A percentile compares a stretch with the other conserved stretches of the same genome.
Conservation (phyloP, 2,797 vertebrate species). For the Enteromius afrohamiltoni region DNA sequence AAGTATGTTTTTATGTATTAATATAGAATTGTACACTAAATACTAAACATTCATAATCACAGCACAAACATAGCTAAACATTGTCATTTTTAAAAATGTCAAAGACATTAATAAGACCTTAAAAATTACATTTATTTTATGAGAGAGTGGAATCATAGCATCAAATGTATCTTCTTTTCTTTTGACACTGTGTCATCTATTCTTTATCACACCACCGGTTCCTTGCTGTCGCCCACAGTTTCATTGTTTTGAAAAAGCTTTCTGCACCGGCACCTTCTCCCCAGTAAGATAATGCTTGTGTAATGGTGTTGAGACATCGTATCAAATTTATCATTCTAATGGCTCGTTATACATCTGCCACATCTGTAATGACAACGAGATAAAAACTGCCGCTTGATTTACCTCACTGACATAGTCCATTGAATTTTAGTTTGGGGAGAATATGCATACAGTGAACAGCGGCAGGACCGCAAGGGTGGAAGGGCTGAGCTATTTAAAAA, state of each 20-base stretch:
- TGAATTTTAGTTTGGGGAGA: slow-evolving; percentile 70
- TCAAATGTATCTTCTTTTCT: slow-evolving; percentile 17
- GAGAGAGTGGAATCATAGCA: slow-evolving; percentile 2
- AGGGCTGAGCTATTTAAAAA: slow-evolving; percentile 68
- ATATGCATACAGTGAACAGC: slow-evolving; percentile 54
- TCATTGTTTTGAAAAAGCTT: slow-evolving; percentile 57
- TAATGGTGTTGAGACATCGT: slow-evolving; percentile 63
- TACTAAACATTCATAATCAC: background rate
- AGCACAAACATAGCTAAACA: background rate
- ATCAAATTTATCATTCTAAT: slow-evolving; percentile 72
- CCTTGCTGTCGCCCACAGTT: slow-evolving; percentile 27
- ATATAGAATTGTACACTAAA: background rate
- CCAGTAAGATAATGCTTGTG: slow-evolving; percentile 51
- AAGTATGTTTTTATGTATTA: background rate
- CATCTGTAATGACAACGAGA: slow-evolving; percentile 67
- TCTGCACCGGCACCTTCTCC: slow-evolving; percentile 43
- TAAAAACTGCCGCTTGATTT: slow-evolving; percentile 74
- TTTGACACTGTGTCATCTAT: slow-evolving; percentile 31
- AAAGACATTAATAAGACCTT: background rate
- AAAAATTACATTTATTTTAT: background rate
- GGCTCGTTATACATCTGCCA: slow-evolving; percentile 76
- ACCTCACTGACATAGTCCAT: slow-evolving; percentile 72
- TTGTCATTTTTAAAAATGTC: background rate
- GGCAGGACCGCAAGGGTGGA: slow-evolving; percentile 58
- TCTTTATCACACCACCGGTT: slow-evolving; percentile 29